Evolutionary conservation across 2,113 vertebrate species (phyloP), one percentile per base, ranked within the genome.

Genomic region (Anarhynchus alexandrinus): DNA sequence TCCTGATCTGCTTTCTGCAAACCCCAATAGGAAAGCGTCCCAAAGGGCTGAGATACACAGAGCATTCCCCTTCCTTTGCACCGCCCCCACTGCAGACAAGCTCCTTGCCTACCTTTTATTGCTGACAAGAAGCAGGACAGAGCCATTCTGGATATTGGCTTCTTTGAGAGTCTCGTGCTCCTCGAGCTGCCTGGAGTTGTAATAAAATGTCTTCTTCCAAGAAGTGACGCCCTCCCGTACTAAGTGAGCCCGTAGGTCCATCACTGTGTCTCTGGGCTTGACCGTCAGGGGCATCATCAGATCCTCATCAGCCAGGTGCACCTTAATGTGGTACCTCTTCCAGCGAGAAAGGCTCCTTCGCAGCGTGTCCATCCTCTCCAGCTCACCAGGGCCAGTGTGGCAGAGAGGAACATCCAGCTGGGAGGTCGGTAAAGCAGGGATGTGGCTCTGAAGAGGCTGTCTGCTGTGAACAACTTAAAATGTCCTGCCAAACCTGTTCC

Each of bases 171-270:
- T 98, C 92, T 98, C 98, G 1, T 98, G 97, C 90, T 98, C 98
- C 65, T 96, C 96, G 0, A 98, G 97, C 59, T 97, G 97, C 86
- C 97, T 96, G 71, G 98, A 98, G 79, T 98, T 98, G 97, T 98
- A 98, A 89, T 98, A 98, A 96, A 98, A 98, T 4, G 97, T 97
- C 80, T 98, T 98, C 61, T 97, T 97, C 98, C 98, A 98, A 19
- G 98, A 98, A 15, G 98, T 94, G 96, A 98, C 74, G 2, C 98
- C 98, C 88, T 97, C 97, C 81, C 97, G 86, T 11, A 98, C 98
- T 9, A 98, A 26, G 61, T 97, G 97, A 32, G 98, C 98, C 72
- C 98, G 95, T 1, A 98, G 91, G 96, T 98, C 98, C 96, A 98
- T 98, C 93, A 98, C 97, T 2, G 97, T 98, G 96, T 98, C 98